These are phyloP conservation scores for Drosophila rufa DNA, from an alignment of 1,140 invertebrate genomes.

Conservation along the genomic window DNA sequence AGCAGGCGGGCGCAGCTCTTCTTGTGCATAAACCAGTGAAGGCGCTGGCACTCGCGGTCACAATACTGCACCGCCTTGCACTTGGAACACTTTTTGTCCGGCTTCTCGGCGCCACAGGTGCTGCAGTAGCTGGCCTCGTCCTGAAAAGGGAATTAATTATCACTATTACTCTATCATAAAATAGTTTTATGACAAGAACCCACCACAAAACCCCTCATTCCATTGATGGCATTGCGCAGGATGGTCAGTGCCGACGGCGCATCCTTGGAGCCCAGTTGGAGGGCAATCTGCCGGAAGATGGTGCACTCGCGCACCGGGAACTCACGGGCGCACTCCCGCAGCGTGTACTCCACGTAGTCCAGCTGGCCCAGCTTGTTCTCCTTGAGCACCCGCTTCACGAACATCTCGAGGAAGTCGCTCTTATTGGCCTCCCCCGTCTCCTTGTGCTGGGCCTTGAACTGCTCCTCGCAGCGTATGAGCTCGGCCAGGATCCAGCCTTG, in stretches of 20 bases:
- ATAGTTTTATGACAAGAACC: not conserved
- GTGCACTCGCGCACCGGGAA: conserved; percentile 95
- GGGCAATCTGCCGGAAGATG: conserved; percentile 93
- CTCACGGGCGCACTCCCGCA: conserved; percentile 93
- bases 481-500: conserved; percentile 91
- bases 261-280: conserved; percentile 90
- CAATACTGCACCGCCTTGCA: conserved; percentile 98
- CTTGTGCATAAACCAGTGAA: conserved; percentile 99
- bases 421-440: conserved; percentile 67
- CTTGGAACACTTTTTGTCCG: conserved; percentile 96
- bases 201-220: conserved; percentile 90
- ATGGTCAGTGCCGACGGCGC: conserved; percentile 90
- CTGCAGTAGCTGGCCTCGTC: conserved; percentile 91
- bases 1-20: conserved; percentile 90
- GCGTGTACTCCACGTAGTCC: conserved; percentile 92
- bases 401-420: conserved; percentile 90
- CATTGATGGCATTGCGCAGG: conserved; percentile 95
- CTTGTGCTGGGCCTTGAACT: conserved; percentile 86
- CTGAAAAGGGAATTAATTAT: conserved; percentile 26
- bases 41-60: conserved; percentile 95
- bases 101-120: conserved; percentile 95
- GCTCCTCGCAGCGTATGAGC: conserved; percentile 89
- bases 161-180: no score
- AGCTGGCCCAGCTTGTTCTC: conserved; percentile 91
- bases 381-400: conserved; percentile 91